These are phyloP conservation scores for Ctenopoma kingsleyae DNA, from an alignment of 2,797 vertebrate species.

Conservation along the genomic window DNA sequence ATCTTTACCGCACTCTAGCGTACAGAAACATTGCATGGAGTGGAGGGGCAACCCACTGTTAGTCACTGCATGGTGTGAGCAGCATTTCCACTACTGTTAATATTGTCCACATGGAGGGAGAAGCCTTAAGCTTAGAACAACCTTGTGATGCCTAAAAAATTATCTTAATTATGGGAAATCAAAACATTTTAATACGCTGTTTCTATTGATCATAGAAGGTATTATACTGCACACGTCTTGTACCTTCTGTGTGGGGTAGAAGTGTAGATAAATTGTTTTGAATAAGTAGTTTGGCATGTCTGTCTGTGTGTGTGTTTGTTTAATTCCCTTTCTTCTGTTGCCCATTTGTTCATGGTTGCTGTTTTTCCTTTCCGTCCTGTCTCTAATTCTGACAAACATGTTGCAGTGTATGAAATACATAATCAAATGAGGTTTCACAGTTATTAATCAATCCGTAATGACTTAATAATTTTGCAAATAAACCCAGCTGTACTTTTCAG, in stretches of 20 bases:
- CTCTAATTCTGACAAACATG: conserved; percentile 44
- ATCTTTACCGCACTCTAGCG: conserved; percentile 23
- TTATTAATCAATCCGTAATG: conserved; percentile 22
- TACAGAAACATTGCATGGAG: conserved; percentile 63
- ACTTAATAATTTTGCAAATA: conserved; percentile 31
- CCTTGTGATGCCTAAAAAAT: background rate
- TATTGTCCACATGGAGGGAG: background rate
- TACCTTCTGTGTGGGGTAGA: conserved; percentile 9
- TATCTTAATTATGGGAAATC: background rate
- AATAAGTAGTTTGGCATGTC: conserved; percentile 26
- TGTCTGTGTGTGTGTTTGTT: conserved; percentile 18
- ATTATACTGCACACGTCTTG: conserved; percentile 7
- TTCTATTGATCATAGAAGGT: background rate
- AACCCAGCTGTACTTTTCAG: conserved; percentile 47
- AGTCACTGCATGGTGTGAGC: conserved; percentile 72
- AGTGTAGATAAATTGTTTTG: background rate
- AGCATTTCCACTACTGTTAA: conserved; percentile 36
- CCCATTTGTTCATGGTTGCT: conserved; percentile 51
- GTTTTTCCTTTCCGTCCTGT: conserved; percentile 57
- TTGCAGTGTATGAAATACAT: conserved; percentile 21
- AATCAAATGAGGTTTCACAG: conserved; percentile 19
- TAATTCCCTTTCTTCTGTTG: conserved; percentile 42
- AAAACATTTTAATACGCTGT: background rate
- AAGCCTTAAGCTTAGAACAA: background rate
- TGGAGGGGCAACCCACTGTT: conserved; percentile 47